phyloP scores from a whole-genome alignment of 2,113 vertebrate genomes.

The Ciconia stormi region DNA sequence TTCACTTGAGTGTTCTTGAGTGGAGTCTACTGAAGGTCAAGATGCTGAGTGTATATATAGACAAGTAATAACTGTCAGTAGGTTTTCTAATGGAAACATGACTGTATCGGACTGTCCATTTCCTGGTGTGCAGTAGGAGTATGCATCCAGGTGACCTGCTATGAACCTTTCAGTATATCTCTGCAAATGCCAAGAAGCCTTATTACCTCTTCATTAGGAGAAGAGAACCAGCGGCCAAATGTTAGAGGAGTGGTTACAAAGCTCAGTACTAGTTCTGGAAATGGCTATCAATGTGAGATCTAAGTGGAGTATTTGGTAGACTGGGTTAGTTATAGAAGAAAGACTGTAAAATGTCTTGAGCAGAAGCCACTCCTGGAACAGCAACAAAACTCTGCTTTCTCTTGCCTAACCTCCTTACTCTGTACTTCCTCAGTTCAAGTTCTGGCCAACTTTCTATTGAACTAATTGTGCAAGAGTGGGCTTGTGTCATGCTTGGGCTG shows the following conservation, averaged over 20 bases:
- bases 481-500: background rate
- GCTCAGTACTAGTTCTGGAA: background rate
- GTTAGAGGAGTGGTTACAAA: background rate
- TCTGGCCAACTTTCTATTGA: background rate
- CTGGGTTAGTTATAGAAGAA: background rate
- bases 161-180: background rate
- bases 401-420: background rate
- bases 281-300: background rate
- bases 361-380: background rate
- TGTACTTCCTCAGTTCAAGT: background rate
- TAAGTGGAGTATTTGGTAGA: background rate
- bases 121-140: conserved; percentile 1
- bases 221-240: background rate
- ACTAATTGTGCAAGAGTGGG: background rate
- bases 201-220: background rate
- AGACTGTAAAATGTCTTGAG: background rate
- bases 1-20: background rate
- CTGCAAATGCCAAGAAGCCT: conserved; percentile 23
- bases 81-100: background rate
- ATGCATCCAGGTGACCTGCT: background rate
- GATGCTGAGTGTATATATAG: background rate
- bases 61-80: background rate
- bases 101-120: background rate
- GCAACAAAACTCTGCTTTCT: background rate
- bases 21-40: background rate